phyloP scores from a whole-genome alignment of 2,113 vertebrate genomes.

The Cinclus cinclus region DNA sequence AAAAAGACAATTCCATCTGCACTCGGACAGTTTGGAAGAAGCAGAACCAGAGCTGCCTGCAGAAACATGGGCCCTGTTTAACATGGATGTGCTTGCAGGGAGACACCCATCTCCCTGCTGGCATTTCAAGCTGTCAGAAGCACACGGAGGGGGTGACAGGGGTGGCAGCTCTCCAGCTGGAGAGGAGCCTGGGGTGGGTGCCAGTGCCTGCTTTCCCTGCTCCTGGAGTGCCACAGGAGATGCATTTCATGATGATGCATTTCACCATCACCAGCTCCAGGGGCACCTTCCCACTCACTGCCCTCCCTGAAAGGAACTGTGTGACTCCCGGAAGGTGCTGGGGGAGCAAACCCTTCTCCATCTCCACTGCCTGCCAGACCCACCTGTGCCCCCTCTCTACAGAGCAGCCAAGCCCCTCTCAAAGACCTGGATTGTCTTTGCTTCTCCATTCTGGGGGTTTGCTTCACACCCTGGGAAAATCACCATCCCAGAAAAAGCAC shows the following conservation, averaged over 20 bases:
- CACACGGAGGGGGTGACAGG: neutral
- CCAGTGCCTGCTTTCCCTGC: neutral
- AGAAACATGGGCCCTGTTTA: neutral
- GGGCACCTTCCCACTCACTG: neutral
- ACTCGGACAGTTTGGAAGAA: rapidly evolving
- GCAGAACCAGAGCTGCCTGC: neutral
- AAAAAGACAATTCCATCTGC: neutral
- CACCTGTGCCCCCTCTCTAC: rapidly evolving
- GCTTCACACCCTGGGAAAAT: neutral
- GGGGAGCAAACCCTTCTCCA: neutral
- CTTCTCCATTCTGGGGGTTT: neutral
- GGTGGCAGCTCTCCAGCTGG: neutral
- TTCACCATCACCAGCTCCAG: rapidly evolving
- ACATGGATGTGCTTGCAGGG: neutral
- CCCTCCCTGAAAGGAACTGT: neutral
- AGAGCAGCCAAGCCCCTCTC: neutral
- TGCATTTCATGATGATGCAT: neutral
- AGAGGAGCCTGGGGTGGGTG: neutral
- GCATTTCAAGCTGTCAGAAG: neutral
- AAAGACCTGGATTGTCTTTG: neutral
- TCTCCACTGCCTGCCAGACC: neutral
- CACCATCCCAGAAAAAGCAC: neutral
- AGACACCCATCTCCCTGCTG: rapidly evolving
- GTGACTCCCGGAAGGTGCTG: neutral
- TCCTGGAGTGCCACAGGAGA: neutral